Conservation (phyloP, 2,888 invertebrate species). For the Dendrolimus houi region DNA sequence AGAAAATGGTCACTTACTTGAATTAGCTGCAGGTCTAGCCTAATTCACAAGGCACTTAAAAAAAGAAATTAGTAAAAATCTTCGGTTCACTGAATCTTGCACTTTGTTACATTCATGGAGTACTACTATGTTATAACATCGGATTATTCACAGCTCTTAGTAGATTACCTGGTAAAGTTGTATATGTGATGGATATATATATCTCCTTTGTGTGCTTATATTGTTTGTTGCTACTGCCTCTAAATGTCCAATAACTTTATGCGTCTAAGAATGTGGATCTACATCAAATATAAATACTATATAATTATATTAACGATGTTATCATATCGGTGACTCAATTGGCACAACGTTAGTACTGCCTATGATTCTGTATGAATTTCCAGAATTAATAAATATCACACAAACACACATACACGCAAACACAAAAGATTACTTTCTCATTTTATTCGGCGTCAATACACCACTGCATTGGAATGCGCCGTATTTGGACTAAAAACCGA, state of each 20-base stretch:
- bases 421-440: conserved; percentile 28
- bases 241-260: background rate
- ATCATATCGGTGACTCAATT: background rate
- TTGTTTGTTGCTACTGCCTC: background rate
- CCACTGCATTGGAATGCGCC: conserved; percentile 58
- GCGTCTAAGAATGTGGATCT: too few relatives aligned
- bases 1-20: conserved; percentile 44
- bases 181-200: conserved; percentile 1
- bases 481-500: conserved; percentile 41
- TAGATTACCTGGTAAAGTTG: conserved; percentile 13
- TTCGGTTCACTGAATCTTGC: conserved; percentile 43
- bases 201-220: background rate
- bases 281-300: background rate
- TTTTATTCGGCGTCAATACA: conserved; percentile 47
- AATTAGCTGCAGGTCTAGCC: conserved; percentile 48
- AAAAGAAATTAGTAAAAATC: conserved; percentile 45
- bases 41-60: conserved; percentile 49
- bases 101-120: conserved; percentile 34
- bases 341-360: conserved; percentile 32
- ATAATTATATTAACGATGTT: background rate
- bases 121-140: conserved; percentile 8
- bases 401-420: conserved; percentile 34
- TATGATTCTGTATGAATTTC: conserved; percentile 18
- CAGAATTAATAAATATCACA: conserved; percentile 16
- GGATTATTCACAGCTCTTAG: conserved; percentile 13